These are phyloP conservation scores for Cryptomyrus ogoouensis DNA, from an alignment of 2,113 vertebrate species.

Conservation along the genomic window DNA sequence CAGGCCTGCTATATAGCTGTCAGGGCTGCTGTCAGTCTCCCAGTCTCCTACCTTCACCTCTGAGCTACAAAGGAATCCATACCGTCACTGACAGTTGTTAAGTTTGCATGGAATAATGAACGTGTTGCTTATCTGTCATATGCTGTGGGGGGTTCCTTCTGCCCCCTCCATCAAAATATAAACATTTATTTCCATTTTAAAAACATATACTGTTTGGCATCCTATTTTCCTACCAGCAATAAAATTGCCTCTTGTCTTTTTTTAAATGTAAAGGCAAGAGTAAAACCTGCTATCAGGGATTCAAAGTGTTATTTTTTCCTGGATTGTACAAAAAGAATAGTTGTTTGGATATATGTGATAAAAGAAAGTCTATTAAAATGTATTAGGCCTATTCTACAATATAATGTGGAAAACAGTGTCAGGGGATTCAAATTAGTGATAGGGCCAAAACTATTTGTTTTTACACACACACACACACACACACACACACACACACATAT, in stretches of 20 bases:
- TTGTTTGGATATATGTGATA: background rate
- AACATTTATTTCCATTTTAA: background rate
- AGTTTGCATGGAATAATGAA: background rate
- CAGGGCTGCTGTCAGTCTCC: background rate
- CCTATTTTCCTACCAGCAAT: background rate
- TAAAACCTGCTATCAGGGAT: background rate
- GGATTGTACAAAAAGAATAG: background rate
- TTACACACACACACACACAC: background rate
- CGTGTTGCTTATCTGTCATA: background rate
- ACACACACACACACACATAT: too few relatives aligned
- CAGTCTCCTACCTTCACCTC: background rate
- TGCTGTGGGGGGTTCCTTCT: background rate
- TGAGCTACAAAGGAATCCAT: background rate
- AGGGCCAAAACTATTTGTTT: background rate
- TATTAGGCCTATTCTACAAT: background rate
- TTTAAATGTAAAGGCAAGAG: background rate
- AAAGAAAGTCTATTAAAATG: background rate
- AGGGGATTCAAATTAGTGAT: background rate
- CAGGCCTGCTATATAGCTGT: background rate
- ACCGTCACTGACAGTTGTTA: background rate
- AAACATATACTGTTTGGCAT: background rate
- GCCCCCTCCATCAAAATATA: background rate
- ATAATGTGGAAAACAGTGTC: background rate
- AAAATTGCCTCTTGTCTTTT: background rate
- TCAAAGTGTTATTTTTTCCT: background rate